Base-by-base conservation (phyloP, 1,140 invertebrate species). In the Cydia pomonella region DNA sequence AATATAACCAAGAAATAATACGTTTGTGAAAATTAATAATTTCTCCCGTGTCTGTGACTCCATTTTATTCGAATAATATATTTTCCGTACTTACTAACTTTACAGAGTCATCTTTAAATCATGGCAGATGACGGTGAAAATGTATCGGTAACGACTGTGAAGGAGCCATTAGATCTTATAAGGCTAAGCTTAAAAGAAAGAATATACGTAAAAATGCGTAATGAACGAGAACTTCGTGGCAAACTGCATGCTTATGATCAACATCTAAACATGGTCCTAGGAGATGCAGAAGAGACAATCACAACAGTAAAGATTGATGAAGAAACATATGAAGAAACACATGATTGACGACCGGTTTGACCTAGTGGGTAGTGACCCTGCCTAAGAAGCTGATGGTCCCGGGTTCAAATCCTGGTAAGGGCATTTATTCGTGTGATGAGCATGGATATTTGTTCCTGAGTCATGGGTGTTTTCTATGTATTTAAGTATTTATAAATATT, bases 121-220 rank as follows among this genome's bases (percentile, higher is more conserved):
- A 92, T 92, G 89, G 88, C 90, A 47, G 90, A 92, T 41, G 90
- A 92, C 73, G 87, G 84, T 29, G 90, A 92, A 82, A 90, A 90
- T 82, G 90, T 96, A 41, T 95, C 97, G 78, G 95, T 96, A 38
- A 97, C 97, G 90, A 97, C 97, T 73, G 97, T 99, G 0, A 99
- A 99, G 93, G 99, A 99, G 91, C 99, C 99, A 0, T 92, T 99
- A 27, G 99, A 99, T 95, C 94, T 99, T 25, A 98, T 99, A 79
- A 95, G 98, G 76, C 93, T 99, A 3, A 99, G 98, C 94, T 95
- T 99, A 78, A 99, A 99, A 94, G 99, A 99, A 93, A 95, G 97
- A 84, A 99, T 99, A 86, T 99, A 99, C 87, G 98, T 99, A 0
- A 99, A 99, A 94, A 99, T 99, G 98, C 95, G 98, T 74, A 99